Conservation (phyloP, 2,113 vertebrate genomes). For the Bubo bubo region DNA sequence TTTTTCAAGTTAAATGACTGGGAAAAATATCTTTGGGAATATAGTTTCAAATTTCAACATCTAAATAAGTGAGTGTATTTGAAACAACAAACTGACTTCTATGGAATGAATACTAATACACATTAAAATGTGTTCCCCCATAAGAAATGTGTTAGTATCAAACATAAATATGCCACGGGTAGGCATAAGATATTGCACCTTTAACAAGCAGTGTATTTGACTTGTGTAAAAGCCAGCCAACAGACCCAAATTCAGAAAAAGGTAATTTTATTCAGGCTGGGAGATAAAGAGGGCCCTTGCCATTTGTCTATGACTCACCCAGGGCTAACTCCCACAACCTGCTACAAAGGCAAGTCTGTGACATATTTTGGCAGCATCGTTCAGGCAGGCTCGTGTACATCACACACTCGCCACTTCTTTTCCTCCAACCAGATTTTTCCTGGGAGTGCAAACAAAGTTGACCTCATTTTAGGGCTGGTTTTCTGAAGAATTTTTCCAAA, state of each 20-base stretch:
- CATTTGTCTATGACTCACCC: constrained; percentile 2
- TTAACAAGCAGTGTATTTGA: rapidly evolving
- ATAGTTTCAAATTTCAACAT: neutral
- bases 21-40: neutral
- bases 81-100: neutral
- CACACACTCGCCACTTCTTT: neutral
- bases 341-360: constrained; percentile 9
- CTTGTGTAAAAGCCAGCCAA: neutral
- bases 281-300: neutral
- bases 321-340: constrained; percentile 10
- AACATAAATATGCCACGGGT: neutral
- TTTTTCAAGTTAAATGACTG: neutral
- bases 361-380: neutral
- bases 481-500: neutral
- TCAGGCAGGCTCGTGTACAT: neutral
- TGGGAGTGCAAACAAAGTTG: neutral
- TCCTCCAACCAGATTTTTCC: constrained; percentile 37
- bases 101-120: rapidly evolving
- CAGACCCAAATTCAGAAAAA: neutral
- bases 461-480: neutral
- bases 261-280: neutral
- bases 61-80: neutral
- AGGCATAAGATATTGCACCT: neutral
- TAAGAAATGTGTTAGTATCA: rapidly evolving
- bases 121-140: rapidly evolving